phyloP scores from a whole-genome alignment of 2,113 vertebrate genomes.

The Oplegnathus fasciatus region DNA sequence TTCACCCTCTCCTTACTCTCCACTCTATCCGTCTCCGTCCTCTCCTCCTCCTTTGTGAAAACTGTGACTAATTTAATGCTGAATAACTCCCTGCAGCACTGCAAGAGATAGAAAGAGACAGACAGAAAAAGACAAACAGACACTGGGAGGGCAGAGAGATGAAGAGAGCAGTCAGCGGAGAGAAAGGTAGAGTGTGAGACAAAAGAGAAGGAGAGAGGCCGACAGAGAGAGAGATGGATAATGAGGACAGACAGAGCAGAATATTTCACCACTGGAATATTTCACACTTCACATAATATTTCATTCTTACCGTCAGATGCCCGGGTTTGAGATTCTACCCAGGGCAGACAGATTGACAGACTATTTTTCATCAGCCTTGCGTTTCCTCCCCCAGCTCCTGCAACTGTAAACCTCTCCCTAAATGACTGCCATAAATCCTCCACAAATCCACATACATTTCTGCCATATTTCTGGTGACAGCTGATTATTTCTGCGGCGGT shows the following conservation, averaged over 20 bases:
- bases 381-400: slow-evolving; percentile 53
- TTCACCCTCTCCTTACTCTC: slow-evolving; percentile 1
- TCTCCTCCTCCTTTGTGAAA: slow-evolving; percentile 37
- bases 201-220: slow-evolving; percentile 38
- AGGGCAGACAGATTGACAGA: slow-evolving; percentile 74
- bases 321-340: slow-evolving; percentile 69
- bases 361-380: slow-evolving; percentile 73
- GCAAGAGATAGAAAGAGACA: slow-evolving; percentile 26
- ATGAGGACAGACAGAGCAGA: slow-evolving; percentile 66
- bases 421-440: slow-evolving; percentile 78
- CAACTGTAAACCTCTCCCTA: slow-evolving; percentile 69
- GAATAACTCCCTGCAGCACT: slow-evolving; percentile 22
- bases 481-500: slow-evolving; percentile 69
- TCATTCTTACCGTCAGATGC: slow-evolving; percentile 68
- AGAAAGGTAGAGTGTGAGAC: slow-evolving; percentile 54
- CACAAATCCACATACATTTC: slow-evolving; percentile 63
- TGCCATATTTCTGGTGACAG: slow-evolving; percentile 64
- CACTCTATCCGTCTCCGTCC: background rate
- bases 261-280: slow-evolving; percentile 63
- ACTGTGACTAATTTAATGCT: slow-evolving; percentile 40
- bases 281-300: slow-evolving; percentile 74
- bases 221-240: slow-evolving; percentile 58
- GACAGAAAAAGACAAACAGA: slow-evolving; percentile 26
- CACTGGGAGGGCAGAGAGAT: slow-evolving; percentile 49
- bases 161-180: slow-evolving; percentile 40